phyloP scores from a whole-genome alignment of 2,888 invertebrate genomes.

The Leptarthrus brevirostris region DNA sequence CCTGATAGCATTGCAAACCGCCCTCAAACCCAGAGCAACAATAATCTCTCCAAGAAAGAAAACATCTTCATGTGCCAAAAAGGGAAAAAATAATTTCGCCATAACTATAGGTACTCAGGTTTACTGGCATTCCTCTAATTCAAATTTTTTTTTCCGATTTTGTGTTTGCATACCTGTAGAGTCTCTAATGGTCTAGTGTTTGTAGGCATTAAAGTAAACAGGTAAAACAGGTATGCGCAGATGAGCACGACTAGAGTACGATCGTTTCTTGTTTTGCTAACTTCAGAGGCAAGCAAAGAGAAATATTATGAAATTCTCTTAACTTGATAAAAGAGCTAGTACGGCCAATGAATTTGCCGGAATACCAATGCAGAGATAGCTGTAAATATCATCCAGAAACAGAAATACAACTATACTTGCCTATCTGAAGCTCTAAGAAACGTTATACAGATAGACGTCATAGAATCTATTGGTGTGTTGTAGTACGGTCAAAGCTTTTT shows the following conservation, averaged over 20 bases:
- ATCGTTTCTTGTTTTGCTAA: neutral
- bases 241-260: constrained; percentile 17
- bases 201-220: constrained; percentile 58
- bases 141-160: neutral
- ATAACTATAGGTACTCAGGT: neutral
- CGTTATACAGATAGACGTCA: constrained; percentile 45
- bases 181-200: neutral
- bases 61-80: constrained; percentile 4
- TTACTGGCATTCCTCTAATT: constrained; percentile 11
- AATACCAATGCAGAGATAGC: constrained; percentile 53
- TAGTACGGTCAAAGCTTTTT: neutral
- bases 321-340: neutral
- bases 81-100: constrained; percentile 10
- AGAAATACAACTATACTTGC: constrained; percentile 23
- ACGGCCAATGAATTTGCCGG: constrained; percentile 47
- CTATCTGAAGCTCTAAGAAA: constrained; percentile 15
- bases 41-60: neutral
- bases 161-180: constrained; percentile 19
- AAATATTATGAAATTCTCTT: constrained; percentile 12
- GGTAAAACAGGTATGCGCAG: constrained; percentile 66
- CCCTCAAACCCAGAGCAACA: neutral
- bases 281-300: constrained; percentile 10
- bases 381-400: constrained; percentile 52
- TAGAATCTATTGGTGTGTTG: constrained; percentile 2
- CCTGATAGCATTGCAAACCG: neutral